Base-by-base conservation (phyloP, 2,113 vertebrate genomes). In the Rhineura floridana region DNA sequence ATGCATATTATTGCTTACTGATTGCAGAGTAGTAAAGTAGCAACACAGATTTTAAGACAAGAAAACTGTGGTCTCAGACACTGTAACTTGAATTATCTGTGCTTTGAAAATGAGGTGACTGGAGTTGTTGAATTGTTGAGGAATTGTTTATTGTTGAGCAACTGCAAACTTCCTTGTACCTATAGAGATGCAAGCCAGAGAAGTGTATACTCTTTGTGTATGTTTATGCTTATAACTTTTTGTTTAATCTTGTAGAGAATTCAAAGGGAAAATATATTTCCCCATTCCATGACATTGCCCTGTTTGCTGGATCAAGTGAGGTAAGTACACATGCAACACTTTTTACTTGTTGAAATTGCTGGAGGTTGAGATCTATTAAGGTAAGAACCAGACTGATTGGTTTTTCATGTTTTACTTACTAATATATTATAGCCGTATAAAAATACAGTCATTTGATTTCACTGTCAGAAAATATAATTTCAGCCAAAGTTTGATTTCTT, bases 211-310 rank as follows among this genome's bases (percentile, higher is more conserved):
- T 67, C 44, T 50, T 75, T 39, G 0, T 42, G 2, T 52, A 63
- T 33, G 4, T 87, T n/a, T 92, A 15, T 90, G 81, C 69, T 86
- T 28, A 76, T 81, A 2, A 21, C 62, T 55, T 44, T 80, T 4
- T 3, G 23, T 84, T 95, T 92, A 59, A 6, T 85, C 93, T 96
- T 94, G 44, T 95, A 99, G 99, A 99, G 96, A 97, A 96, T 76
- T 94, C 94, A 75, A 97, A 98, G 65, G 98, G 98, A 76, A 98
- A 98, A 95, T 99, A 98, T 85, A 97, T 99, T 94, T 99, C 99
- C 13, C 98, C 99, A 0, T 99, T 99, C 92, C 99, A 99, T 91
- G 99, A 99, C 89, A 98, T 99, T 95, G 98, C 98, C 21, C 97
- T 99, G 0, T 96, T 96, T 94, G 97, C 95, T 73, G 95, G 90